Conservation (phyloP, 2,797 vertebrate genomes). For the Xiphorhynchus erythropygius region DNA sequence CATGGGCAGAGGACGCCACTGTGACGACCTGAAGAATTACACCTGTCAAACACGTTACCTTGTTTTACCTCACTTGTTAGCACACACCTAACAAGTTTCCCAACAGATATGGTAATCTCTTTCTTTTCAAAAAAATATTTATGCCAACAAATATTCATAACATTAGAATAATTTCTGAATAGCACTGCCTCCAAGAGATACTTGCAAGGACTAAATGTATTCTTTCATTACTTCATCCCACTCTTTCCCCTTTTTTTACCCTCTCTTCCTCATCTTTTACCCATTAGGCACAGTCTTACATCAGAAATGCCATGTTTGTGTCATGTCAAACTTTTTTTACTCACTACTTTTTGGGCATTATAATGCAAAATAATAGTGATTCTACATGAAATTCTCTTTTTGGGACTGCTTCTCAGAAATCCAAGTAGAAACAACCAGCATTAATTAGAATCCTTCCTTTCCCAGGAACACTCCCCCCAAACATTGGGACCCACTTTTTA, state of each 20-base stretch:
- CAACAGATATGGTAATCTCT: neutral
- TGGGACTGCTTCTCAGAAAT: neutral
- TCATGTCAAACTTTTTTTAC: accelerated
- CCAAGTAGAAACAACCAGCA: neutral
- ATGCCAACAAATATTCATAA: neutral
- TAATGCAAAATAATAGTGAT: neutral
- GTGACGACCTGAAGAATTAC: neutral
- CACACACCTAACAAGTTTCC: neutral
- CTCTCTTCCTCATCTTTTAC: neutral
- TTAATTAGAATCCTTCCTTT: neutral
- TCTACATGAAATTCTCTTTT: neutral
- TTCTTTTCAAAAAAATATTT: neutral
- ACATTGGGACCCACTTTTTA: neutral
- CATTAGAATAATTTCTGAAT: neutral
- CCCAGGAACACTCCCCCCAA: neutral
- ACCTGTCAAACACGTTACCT: neutral
- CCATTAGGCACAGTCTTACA: neutral
- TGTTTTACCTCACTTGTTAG: neutral
- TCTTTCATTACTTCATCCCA: neutral
- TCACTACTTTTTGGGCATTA: neutral
- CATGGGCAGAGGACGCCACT: neutral
- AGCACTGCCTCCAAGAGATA: neutral
- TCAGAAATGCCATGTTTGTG: neutral
- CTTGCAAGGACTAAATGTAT: neutral
- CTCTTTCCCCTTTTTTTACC: neutral